A percentile compares a stretch with the other conserved stretches of the same genome.
Conservation (phyloP, 2,888 invertebrate species). For the Hemistola chrysoprasaria region DNA sequence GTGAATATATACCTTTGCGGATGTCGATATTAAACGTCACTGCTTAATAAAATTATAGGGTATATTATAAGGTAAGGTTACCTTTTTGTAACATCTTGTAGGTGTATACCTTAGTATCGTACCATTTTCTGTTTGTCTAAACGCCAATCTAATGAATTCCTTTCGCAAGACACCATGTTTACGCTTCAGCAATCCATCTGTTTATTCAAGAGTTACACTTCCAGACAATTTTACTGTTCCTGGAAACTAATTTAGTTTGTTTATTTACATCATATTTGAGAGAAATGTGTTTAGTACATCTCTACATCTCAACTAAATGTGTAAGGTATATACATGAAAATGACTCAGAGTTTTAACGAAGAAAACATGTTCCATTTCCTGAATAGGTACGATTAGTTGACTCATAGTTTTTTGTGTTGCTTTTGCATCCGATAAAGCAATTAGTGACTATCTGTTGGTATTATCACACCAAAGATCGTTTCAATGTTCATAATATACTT, state of each 20-base stretch:
- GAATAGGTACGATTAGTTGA: constrained; percentile 28
- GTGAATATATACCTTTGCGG: no score
- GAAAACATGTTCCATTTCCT: constrained; percentile 50
- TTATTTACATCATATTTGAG: constrained; percentile 13
- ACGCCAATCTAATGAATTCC: neutral
- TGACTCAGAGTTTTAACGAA: constrained; percentile 42
- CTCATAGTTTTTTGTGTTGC: constrained; percentile 3
- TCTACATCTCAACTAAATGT: constrained; percentile 10
- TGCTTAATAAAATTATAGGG: no score
- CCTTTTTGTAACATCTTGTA: no score
- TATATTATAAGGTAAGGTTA: no score
- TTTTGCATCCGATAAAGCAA: neutral
- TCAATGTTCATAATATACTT: no score
- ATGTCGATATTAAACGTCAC: no score
- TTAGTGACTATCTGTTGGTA: no score
- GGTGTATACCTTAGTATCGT: no score
- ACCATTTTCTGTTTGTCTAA: no score
- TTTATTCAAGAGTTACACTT: constrained; percentile 3
- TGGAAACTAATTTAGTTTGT: constrained; percentile 7
- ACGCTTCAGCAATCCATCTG: constrained; percentile 1
- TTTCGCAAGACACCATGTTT: constrained; percentile 2
- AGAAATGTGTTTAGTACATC: constrained; percentile 15
- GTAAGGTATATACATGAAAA: constrained; percentile 27
- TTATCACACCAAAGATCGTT: no score
- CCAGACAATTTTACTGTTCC: constrained; percentile 1